These are phyloP conservation scores for Oenanthe melanoleuca DNA, from an alignment of 2,113 vertebrate species.

Conservation along the genomic window DNA sequence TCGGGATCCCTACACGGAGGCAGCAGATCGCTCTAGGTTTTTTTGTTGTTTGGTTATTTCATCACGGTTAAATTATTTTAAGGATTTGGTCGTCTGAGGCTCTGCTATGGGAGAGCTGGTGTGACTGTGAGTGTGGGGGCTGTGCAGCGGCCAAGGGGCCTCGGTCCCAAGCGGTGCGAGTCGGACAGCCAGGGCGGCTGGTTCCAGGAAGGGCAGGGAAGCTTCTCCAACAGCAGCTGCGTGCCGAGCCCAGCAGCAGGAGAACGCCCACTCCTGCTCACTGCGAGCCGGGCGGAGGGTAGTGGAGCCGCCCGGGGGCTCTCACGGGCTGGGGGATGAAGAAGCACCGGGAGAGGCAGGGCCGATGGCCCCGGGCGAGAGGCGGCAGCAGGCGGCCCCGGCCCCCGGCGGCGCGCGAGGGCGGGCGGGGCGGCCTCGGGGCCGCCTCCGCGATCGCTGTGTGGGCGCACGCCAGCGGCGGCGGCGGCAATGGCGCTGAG, in stretches of 20 bases:
- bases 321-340: rapidly evolving
- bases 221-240: rapidly evolving
- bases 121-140: background rate
- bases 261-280: rapidly evolving
- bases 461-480: no score
- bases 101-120: background rate
- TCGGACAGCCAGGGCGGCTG: rapidly evolving
- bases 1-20: background rate
- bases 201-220: rapidly evolving
- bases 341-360: rapidly evolving
- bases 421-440: no score
- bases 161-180: no score
- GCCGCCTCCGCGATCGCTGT: no score
- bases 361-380: rapidly evolving
- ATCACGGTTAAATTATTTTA: background rate
- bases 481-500: no score
- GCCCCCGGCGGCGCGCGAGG: no score
- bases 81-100: background rate
- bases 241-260: rapidly evolving
- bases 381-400: background rate
- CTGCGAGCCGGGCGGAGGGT: rapidly evolving
- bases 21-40: no score
- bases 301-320: rapidly evolving
- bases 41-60: background rate
- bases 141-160: no score